Evolutionary conservation across 2,797 vertebrate species (phyloP), one percentile per base, ranked within the genome.

Genomic region (Denticeps clupeoides): DNA sequence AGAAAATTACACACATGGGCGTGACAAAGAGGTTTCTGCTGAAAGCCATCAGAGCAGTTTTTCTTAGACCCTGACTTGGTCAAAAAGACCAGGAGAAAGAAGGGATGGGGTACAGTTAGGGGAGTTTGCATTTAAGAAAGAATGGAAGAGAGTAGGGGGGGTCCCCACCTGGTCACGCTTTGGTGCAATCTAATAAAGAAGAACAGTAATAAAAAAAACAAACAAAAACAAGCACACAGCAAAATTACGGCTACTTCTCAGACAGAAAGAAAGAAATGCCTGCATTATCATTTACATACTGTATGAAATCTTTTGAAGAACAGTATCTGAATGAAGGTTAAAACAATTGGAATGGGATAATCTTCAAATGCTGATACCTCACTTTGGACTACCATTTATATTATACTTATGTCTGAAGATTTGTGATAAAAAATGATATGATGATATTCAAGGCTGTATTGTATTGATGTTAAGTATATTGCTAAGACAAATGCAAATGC

Each of bases 111-210:
- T 53, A 15, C 25, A 16, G 38, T 26, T 32, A 27, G 38, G 58
- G 40, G 48, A 29, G 16, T 45, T 49, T 60, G 49, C 42, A 31
- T n/a, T 37, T 15, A 24, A 33, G 21, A 27, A 12, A 51, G 27
- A 38, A 42, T 45, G 33, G 27, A 50, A 38, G 32, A 58, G 48
- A 59, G 68, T 61, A 61, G 53, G 60, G 62, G 67, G 61, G 74
- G 59, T 80, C 74, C 83, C 82, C 82, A 86, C 83, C 83, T 86
- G 79, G 78, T 82, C 60, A 83, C 72, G 75, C 76, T 79, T 82
- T 83, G 83, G 60, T 80, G 83, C 72, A 75, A 75, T 84, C 83
- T 86, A 84, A 78, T 82, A 67, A 73, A 77, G 75, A 73, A 51
- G 70, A 78, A 79, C 68, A 80, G 72, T 70, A 57, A 64, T 75